These are phyloP conservation scores for Takifugu rubripes DNA, from an alignment of 2,797 vertebrate species.

Conservation along the genomic window DNA sequence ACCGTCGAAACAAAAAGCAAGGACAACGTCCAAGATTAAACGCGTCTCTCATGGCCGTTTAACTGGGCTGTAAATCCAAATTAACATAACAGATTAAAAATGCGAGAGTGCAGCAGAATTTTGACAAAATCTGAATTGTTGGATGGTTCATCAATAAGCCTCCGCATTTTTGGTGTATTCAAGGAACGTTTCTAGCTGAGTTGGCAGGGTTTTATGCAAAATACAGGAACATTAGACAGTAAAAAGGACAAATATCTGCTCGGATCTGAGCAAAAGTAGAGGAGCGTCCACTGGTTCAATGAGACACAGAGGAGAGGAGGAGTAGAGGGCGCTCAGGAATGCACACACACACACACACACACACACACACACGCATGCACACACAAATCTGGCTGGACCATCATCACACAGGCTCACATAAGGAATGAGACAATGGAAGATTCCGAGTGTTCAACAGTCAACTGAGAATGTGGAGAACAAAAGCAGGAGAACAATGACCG, in stretches of 20 bases:
- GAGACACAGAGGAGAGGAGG: conserved; percentile 14
- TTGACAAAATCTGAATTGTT: no score
- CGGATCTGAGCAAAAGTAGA: conserved; percentile 19
- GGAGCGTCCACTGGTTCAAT: conserved; percentile 26
- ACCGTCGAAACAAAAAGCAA: conserved; percentile 43
- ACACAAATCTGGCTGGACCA: conserved; percentile 20
- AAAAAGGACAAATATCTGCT: conserved; percentile 1
- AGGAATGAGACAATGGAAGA: conserved; percentile 72
- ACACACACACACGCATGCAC: neutral
- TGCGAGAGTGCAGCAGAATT: conserved; percentile 11
- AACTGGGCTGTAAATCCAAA: conserved; percentile 37
- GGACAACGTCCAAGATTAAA: conserved; percentile 37
- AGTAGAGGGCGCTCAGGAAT: conserved; percentile 52
- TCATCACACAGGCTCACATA: conserved; percentile 41
- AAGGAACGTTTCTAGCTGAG: conserved; percentile 3
- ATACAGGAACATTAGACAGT: neutral
- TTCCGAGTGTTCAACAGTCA: conserved; percentile 43
- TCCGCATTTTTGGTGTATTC: neutral
- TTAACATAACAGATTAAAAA: conserved; percentile 34
- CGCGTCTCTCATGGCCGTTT: conserved; percentile 35
- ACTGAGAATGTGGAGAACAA: conserved; percentile 16
- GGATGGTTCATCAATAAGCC: no score
- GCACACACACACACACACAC: conserved; percentile 24
- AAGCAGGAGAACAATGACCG: conserved; percentile 34
- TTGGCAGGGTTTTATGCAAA: neutral